phyloP scores from a whole-genome alignment of 2,888 invertebrate genomes.

The Rhaphigaster nebulosa region DNA sequence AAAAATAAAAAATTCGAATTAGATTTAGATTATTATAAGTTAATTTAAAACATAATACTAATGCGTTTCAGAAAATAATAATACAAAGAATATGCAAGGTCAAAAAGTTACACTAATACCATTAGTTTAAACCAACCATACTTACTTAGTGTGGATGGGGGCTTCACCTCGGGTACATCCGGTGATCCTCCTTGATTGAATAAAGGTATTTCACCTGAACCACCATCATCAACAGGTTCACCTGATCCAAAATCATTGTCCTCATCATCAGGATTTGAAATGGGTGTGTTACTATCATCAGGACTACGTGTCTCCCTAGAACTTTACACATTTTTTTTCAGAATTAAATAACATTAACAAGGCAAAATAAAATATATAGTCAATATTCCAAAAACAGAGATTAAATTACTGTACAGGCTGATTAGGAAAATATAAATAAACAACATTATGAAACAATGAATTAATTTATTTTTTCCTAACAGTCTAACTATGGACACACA shows the following conservation, averaged over 20 bases:
- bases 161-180: background rate
- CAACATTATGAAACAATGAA: too few species aligned
- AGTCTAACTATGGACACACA: too few species aligned
- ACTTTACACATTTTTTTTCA: background rate
- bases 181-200: too few species aligned
- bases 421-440: too few species aligned
- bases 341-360: background rate
- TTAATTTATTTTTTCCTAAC: too few species aligned
- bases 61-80: too few species aligned
- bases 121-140: background rate
- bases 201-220: background rate
- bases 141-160: background rate
- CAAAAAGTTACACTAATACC: background rate
- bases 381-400: too few species aligned
- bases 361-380: background rate
- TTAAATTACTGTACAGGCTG: too few species aligned
- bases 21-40: too few species aligned
- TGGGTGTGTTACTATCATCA: background rate
- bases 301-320: constrained; percentile 47
- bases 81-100: background rate
- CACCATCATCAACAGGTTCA: constrained; percentile 14
- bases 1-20: too few species aligned
- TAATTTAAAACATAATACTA: too few species aligned
- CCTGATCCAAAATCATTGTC: constrained; percentile 32
- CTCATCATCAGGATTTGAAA: constrained; percentile 4